Evolutionary conservation across 2,113 vertebrate genomes (phyloP).

Genomic region (Mesocricetus auratus): DNA sequence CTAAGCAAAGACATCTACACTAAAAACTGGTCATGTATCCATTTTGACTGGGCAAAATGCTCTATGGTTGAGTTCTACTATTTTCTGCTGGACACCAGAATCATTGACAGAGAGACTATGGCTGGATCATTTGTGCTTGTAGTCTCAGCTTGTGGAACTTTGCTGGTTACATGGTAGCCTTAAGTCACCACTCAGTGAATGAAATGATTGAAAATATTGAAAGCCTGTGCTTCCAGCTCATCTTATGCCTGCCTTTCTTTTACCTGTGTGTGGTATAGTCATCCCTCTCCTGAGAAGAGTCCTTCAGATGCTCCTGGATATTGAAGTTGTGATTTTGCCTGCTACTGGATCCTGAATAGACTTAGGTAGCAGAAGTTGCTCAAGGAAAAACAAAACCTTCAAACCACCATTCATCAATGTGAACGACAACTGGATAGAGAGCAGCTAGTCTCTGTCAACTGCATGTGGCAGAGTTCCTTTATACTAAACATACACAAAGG

Average conservation of each 20-base stretch:
- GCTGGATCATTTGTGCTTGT: background rate
- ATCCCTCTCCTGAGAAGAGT: slow-evolving; percentile 16
- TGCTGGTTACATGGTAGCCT: background rate
- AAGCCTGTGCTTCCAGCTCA: background rate
- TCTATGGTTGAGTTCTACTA: background rate
- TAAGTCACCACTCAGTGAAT: background rate
- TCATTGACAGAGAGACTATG: background rate
- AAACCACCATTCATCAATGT: background rate
- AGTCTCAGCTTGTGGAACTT: background rate
- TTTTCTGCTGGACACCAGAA: background rate
- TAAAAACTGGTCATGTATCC: background rate
- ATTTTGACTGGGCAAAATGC: background rate
- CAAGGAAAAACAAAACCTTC: background rate
- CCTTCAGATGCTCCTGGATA: background rate
- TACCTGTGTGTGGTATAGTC: no score
- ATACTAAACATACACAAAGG: background rate
- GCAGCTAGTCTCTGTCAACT: background rate
- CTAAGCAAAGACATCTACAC: background rate
- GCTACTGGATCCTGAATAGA: background rate
- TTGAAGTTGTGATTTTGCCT: slow-evolving; percentile 16
- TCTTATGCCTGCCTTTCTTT: background rate
- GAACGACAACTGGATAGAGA: background rate
- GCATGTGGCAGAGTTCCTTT: background rate
- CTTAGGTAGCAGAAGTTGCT: slow-evolving; percentile 5
- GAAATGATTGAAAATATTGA: background rate